These are phyloP conservation scores for Pterocles orientalis DNA, from an alignment of 2,113 vertebrate species.

Conservation along the genomic window DNA sequence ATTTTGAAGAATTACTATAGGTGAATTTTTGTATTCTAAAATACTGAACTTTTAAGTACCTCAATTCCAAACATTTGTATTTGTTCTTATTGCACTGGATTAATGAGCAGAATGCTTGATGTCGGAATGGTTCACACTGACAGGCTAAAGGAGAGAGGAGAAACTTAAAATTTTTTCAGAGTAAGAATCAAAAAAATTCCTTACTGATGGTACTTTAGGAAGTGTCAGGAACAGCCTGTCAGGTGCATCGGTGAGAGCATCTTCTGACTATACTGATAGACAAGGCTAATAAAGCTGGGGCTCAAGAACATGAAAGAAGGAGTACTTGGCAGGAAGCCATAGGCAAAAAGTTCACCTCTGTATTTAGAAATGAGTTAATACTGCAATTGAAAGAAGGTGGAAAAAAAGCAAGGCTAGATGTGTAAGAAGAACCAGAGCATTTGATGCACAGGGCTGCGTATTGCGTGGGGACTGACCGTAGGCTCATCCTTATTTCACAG, in stretches of 20 bases:
- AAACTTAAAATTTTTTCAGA: background rate
- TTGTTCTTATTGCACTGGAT: background rate
- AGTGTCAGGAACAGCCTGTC: background rate
- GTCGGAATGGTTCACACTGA: background rate
- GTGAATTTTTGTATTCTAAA: background rate
- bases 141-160: background rate
- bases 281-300: background rate
- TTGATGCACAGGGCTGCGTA: background rate
- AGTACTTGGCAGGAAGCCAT: background rate
- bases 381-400: background rate
- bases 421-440: background rate
- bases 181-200: background rate
- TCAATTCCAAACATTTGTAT: background rate
- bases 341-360: background rate
- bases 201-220: background rate
- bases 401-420: background rate
- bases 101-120: background rate
- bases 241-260: background rate
- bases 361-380: background rate
- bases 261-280: background rate
- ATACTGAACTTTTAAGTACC: background rate
- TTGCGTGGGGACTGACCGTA: fast-evolving
- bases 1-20: background rate
- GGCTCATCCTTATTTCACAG: background rate
- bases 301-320: background rate